Evolutionary conservation across 2,888 invertebrate species (phyloP), one percentile per base, ranked within the genome.

Genomic region (Eremobia ochroleuca): DNA sequence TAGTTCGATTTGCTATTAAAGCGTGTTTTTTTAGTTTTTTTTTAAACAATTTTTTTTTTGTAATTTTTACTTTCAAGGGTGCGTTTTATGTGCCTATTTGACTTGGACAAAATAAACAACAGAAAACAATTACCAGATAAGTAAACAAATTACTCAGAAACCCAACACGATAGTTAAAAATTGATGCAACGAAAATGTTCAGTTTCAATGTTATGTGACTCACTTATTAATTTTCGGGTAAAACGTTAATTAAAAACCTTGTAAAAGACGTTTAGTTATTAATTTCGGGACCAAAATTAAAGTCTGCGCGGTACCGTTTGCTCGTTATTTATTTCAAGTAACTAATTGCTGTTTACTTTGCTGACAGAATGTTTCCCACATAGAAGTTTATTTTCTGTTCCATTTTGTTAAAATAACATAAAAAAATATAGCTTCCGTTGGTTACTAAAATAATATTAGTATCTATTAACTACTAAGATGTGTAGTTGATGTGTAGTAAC

Each of bases 191-290:
- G n/a, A 34, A 43, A 69, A 66, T 15, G 21, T 46, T 40, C 8
- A 52, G 15, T 25, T 68, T 46, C 18, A 68, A 49, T 61, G 61
- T 61, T 55, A 68, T 74, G 58, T 65, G 69, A 79, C 69, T 76
- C 40, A 85, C 73, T 82, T 76, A 81, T 87, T 71, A 76, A 80
- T 71, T 72, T 77, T 72, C 65, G 15, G 66, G 55, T 71, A 67
- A 58, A 81, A 76, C 62, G 37, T 85, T 86, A 82, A 88, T 88
- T 84, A 84, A 82, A 77, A 81, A 74, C 67, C 67, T 61, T 73
- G 73, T 84, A 62, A 79, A 81, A 79, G 77, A 79, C 68, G 76
- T 61, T 62, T 73, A 74, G 67, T 81, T 83, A 82, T 81, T 89
- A 83, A 83, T 84, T 76, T 88, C 40, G 43, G 62, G 59, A 73